These are phyloP conservation scores for Calliscelio sp. DNA, from an alignment of 2,888 invertebrate genomes.

Conservation along the genomic window DNA sequence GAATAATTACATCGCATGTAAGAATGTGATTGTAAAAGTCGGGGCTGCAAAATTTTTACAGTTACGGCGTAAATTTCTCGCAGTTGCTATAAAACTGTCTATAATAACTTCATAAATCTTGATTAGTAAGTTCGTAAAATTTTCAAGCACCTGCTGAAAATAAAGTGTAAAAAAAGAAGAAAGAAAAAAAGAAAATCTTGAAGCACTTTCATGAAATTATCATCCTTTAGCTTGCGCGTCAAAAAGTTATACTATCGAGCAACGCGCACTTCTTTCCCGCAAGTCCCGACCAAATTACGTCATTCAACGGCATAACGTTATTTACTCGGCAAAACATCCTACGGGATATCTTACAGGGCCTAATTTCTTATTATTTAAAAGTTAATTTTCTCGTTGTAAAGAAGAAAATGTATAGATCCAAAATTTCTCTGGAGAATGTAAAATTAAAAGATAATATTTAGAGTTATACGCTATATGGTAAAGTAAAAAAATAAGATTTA, in stretches of 20 bases:
- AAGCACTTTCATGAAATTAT: slow-evolving; percentile 54
- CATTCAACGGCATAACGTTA: slow-evolving; percentile 35
- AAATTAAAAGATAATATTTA: no score
- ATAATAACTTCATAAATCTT: slow-evolving; percentile 63
- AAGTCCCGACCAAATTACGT: slow-evolving; percentile 38
- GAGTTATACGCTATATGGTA: no score
- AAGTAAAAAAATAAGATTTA: no score
- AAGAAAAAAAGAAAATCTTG: no score
- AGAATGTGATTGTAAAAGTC: slow-evolving; percentile 15
- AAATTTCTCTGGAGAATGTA: no score
- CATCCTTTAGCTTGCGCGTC: slow-evolving; percentile 44
- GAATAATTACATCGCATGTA: slow-evolving; percentile 9
- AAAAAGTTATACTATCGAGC: slow-evolving; percentile 49
- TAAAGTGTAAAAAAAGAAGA: slow-evolving; percentile 48
- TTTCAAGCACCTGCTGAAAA: slow-evolving; percentile 42
- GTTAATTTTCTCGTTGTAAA: no score
- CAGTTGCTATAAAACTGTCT: slow-evolving; percentile 56
- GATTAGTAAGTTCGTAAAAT: slow-evolving; percentile 58
- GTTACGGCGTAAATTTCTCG: slow-evolving; percentile 50
- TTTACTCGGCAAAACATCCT: slow-evolving; percentile 38
- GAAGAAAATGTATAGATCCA: no score
- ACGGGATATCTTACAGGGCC: slow-evolving; percentile 22
- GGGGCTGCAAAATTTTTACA: slow-evolving; percentile 41
- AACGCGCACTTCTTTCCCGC: slow-evolving; percentile 34
- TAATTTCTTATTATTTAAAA: no score